Base-by-base conservation (phyloP, 2,113 vertebrate genomes). In the Lucifuga dentata region DNA sequence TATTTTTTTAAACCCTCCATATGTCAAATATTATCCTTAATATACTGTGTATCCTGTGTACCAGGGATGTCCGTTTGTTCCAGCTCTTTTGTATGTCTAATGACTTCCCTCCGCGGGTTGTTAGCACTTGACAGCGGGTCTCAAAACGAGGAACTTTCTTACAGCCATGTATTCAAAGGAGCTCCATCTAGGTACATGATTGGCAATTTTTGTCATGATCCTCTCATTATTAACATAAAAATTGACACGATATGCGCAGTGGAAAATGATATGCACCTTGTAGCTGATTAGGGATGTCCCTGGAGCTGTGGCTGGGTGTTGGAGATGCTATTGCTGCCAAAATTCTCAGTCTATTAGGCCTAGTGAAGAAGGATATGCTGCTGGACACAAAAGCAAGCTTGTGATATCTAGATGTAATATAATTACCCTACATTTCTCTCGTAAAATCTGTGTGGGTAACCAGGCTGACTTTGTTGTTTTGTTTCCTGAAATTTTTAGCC, bases 191-290 rank as follows among this genome's bases (percentile, higher is more conserved):
- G 96, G 96, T 98, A 95, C 95, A 98, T 97, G 97, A 98, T 97
- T 98, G 98, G 98, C 97, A 97, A 99, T 98, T 99, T 98, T 98
- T 96, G 95, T 98, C 96, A 98, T 98, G 97, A 98, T 98, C 95
- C 98, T 95, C 96, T 97, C 95, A 95, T 98, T 98, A 98, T 98
- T 98, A 97, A 96, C 95, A 97, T 95, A 95, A 95, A 94, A 97
- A 96, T 95, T 97, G 97, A 98, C 97, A 95, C 90, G 89, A 93
- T 93, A 93, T 94, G 95, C 95, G 95, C 92, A 92, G 81, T 89
- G 94, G 92, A 93, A 93, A 92, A 93, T 94, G 83, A 92, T 93
- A 94, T 94, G 93, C 93, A 93, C 93, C 93, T 95, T 92, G 91
- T 92, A 88, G 92, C 94, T 94, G 94, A 97, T 95, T 95, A 94